Evolutionary conservation across 2,888 invertebrate genomes (phyloP), one percentile per base, ranked within the genome.

Genomic region (Saturnia japonica): DNA sequence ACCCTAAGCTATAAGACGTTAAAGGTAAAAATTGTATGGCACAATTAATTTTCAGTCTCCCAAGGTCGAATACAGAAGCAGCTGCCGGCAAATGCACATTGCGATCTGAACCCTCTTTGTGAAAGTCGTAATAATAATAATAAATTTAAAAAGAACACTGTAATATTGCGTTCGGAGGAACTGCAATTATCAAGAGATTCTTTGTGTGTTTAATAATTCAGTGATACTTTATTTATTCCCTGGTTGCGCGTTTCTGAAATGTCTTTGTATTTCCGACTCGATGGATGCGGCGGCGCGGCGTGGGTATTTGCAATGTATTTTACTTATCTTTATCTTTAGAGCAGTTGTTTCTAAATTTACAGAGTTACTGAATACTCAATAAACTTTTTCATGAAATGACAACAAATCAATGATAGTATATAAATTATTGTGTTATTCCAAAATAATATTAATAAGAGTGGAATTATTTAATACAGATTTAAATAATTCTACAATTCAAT

Each of bases 111-210:
- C 88, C 89, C 91, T 83, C 87, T 81, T 83, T 88, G 87, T 87
- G 43, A 90, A 91, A 91, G 89, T 88, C 87, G 90, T 86, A 85
- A 83, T 89, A 88, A 91, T 91, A 92, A 91, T 91, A 92, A 91
- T 93, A 93, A 90, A 92, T 91, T 89, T 84, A 84, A 85, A 89
- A 88, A 91, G 91, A 60, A 90, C 90, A 88, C 88, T 89, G 89
- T 88, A 88, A 84, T 86, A 81, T 85, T 82, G 82, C 85, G 85
- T 80, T 82, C 74, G 84, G 85, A 80, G 81, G 75, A 79, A 79
- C 75, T 73, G 81, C 86, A 87, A 91, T 90, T 89, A 87, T 87
- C 87, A 80, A 78, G 78, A 81, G 82, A 85, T 86, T 88, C 83
- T 78, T 76, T 77, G 73, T 75, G 71, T 76, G 67, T 81, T 79